A percentile compares a stretch with the other conserved stretches of the same genome.
These are phyloP conservation scores for Dicrostonyx torquatus DNA, from an alignment of 2,797 vertebrate species.

Conservation along the genomic window DNA sequence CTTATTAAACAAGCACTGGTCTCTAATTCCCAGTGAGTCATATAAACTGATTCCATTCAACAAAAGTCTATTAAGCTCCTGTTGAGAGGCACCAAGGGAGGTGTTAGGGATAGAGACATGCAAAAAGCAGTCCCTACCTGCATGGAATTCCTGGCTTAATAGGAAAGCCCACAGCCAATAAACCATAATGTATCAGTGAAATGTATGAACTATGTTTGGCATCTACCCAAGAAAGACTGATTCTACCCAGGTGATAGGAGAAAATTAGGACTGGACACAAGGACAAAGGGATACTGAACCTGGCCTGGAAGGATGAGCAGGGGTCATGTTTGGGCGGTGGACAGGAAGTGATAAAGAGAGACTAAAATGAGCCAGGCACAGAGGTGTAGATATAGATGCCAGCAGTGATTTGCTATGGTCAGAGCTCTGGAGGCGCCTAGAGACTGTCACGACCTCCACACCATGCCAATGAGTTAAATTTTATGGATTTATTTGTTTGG, in stretches of 20 bases:
- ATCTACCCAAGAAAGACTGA: conserved; percentile 21
- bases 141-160: conserved; percentile 55
- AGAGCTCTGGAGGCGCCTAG: not conserved
- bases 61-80: conserved; percentile 63
- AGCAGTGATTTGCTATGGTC: not conserved
- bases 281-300: not conserved
- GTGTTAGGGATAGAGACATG: conserved; percentile 64
- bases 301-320: not conserved
- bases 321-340: not conserved
- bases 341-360: conserved; percentile 24
- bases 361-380: not conserved
- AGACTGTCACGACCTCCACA: not conserved
- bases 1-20: conserved; percentile 72
- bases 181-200: conserved; percentile 48
- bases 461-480: not conserved
- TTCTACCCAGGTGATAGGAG: conserved; percentile 19
- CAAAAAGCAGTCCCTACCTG: conserved; percentile 57
- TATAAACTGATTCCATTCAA: conserved; percentile 72
- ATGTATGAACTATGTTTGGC: conserved; percentile 44
- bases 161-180: conserved; percentile 54
- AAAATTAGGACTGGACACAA: conserved; percentile 22
- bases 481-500: not conserved
- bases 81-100: conserved; percentile 57
- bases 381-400: not conserved
- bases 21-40: conserved; percentile 79